Percentiles rank a stretch among this genome's conserved stretches.
Evolutionary conservation across 2,797 vertebrate genomes (phyloP).

Genomic region (Gobionotothen gibberifrons): DNA sequence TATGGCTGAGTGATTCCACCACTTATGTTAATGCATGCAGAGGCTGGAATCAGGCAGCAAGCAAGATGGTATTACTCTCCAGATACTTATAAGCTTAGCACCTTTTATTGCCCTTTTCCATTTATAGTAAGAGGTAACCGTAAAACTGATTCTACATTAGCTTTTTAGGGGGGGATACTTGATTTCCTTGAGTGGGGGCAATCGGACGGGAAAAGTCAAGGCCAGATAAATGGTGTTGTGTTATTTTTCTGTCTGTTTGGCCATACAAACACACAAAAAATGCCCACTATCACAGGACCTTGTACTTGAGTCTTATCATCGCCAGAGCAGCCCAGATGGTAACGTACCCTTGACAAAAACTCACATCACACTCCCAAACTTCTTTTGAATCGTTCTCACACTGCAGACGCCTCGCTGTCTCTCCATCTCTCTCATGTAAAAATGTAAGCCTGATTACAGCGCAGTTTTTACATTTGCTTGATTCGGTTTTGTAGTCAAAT

Average conservation of each 20-base stretch:
- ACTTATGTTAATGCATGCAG: conserved; percentile 41
- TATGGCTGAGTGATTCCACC: conserved; percentile 52
- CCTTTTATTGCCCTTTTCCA: conserved; percentile 37
- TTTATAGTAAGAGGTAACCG: conserved; percentile 26
- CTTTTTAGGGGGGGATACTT: conserved; percentile 45
- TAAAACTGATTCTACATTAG: conserved; percentile 36
- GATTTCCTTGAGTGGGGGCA: conserved; percentile 63
- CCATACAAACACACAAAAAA: conserved; percentile 41
- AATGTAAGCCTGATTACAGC: conserved; percentile 22
- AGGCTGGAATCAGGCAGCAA: conserved; percentile 32
- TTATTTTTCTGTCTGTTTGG: conserved; percentile 65
- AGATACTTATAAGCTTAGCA: conserved; percentile 44
- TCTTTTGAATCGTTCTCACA: conserved; percentile 68
- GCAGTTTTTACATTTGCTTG: conserved; percentile 28
- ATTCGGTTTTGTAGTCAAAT: conserved; percentile 19
- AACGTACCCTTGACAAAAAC: conserved; percentile 84
- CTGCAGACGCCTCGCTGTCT: conserved; percentile 30
- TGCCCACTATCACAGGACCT: conserved; percentile 80
- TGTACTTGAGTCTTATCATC: conserved; percentile 86
- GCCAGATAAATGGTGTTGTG: conserved; percentile 76
- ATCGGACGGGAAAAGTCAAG: conserved; percentile 72
- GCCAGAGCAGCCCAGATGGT: conserved; percentile 80
- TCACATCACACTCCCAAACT: conserved; percentile 71
- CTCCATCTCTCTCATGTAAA: background rate
- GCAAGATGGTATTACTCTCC: conserved; percentile 34